phyloP scores from a whole-genome alignment of 2,888 invertebrate genomes.

The Ophion obscuratus region DNA sequence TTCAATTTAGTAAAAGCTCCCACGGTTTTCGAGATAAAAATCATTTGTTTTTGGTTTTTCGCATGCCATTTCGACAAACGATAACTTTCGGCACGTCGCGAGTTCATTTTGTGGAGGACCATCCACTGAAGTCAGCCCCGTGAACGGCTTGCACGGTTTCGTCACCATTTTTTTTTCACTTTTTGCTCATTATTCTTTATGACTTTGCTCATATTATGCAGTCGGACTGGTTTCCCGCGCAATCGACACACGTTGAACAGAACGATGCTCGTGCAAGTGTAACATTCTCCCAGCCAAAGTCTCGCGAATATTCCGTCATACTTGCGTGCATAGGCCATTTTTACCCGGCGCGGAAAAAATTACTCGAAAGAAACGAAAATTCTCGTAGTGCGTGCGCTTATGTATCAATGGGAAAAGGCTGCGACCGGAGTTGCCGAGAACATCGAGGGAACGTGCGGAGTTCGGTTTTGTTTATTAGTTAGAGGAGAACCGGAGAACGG shows the following conservation, averaged over 20 bases:
- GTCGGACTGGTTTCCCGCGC: conserved; percentile 45
- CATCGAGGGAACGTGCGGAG: background rate
- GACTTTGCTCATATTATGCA: conserved; percentile 32
- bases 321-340: background rate
- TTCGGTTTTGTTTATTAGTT: background rate
- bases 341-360: background rate
- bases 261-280: conserved; percentile 15
- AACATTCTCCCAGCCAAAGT: conserved; percentile 21
- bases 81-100: background rate
- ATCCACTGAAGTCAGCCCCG: conserved; percentile 20
- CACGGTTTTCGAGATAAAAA: no score
- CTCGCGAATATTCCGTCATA: background rate
- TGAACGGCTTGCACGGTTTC: conserved; percentile 21
- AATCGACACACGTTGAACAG: conserved; percentile 43
- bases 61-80: no score
- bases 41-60: no score
- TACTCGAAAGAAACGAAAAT: background rate
- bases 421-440: background rate
- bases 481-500: background rate
- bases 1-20: no score
- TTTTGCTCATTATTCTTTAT: conserved; percentile 32
- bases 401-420: background rate
- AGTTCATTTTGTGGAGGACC: conserved; percentile 7
- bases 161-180: conserved; percentile 21
- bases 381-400: background rate